Evolutionary conservation across 2,888 invertebrate species (phyloP), one percentile per base, ranked within the genome.

Genomic region (Lydus trimaculatus): DNA sequence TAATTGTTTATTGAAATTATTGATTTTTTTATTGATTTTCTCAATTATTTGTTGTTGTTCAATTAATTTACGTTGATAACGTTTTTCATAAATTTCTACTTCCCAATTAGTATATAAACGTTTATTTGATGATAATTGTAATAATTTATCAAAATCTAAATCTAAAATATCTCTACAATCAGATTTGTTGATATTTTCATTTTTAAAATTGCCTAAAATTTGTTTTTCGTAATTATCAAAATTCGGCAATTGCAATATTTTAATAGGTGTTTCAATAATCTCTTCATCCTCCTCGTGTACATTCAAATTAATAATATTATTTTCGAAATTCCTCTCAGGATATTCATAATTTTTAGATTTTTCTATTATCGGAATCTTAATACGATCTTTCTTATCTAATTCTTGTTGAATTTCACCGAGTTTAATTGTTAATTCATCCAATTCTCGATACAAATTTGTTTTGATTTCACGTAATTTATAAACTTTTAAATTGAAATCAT

Each of bases 1-100:
- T 4, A 95, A 79, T 25, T 89, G 85, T 0, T 88, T 84, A 83
- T 97, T 94, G 77, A 94, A 94, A 28, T 88, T 83, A 25, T 87
- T 84, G 23, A 94, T 88, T 56, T 88, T 85, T 6, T 86, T 83
- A 0, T 90, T 81, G 33, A 95, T 89, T 62, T 89, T 86, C 0
- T 81, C 82, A 9, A 93, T 81, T 28, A 94, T 86, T 72, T 87
- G 85, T 52, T 91, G 88, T 86, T 95, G 95, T 75, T 92, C 89
- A 66, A 89, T 88, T 0, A 90, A 79, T 78, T 90, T 88, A 64
- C 89, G 87, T 64, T 31, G 69, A 66, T 61, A 39, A 33, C 31
- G 25, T 56, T 61, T 59, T 5, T 28, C 17, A 11, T 88, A 87
- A 78, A 90, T 84, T 83, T 91, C 90, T 9, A 80, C 80, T 82